phyloP scores from a whole-genome alignment of 2,113 vertebrate species.

The Podiceps cristatus region DNA sequence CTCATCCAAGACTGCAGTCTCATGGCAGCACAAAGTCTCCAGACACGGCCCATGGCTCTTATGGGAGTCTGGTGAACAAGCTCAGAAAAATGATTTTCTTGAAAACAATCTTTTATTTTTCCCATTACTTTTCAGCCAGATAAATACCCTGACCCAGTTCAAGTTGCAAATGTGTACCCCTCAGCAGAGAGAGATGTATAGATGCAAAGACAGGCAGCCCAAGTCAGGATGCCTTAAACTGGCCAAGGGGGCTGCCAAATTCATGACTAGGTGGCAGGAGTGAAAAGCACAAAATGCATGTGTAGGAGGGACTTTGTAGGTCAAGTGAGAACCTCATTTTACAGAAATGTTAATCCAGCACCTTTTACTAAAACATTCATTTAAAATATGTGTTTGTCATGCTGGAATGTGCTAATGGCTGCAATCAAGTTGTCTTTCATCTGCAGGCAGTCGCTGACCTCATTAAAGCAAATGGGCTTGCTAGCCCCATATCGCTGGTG shows the following conservation, averaged over 20 bases:
- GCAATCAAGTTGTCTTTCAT: constrained; percentile 52
- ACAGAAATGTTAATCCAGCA: constrained; percentile 7
- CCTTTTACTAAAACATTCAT: constrained; percentile 8
- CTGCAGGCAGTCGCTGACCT: constrained; percentile 26
- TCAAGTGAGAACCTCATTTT: constrained; percentile 6
- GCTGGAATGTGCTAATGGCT: constrained; percentile 34
- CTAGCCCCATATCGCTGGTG: background rate
- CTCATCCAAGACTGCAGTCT: background rate
- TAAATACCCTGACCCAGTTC: background rate
- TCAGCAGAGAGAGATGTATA: background rate
- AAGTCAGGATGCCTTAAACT: background rate
- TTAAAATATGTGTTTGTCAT: constrained; percentile 30
- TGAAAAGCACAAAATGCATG: background rate
- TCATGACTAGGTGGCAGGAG: background rate
- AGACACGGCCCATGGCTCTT: rapidly evolving
- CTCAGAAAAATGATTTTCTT: background rate
- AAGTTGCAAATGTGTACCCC: background rate
- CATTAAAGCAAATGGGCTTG: constrained; percentile 22
- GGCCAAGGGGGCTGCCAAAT: background rate
- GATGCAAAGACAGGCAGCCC: background rate
- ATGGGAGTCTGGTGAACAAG: background rate
- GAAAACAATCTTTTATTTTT: background rate
- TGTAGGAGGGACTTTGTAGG: background rate
- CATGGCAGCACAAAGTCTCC: background rate
- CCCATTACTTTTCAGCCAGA: background rate